Conservation (phyloP, 2,888 invertebrate genomes). For the Stegana nigrithorax region DNA sequence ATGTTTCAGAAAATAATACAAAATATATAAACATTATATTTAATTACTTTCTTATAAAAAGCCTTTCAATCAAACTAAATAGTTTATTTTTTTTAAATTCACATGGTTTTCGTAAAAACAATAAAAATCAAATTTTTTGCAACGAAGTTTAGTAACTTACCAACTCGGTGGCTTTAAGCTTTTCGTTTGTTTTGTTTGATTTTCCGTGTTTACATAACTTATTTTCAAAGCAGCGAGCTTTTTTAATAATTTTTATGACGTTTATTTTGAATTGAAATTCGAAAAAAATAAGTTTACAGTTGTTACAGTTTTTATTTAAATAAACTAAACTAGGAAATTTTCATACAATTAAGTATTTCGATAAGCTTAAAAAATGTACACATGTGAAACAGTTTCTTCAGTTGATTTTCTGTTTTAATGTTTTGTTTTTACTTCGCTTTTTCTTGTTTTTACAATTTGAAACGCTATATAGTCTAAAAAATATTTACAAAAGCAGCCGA, state of each 20-base stretch:
- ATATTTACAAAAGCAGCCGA: slow-evolving; percentile 1
- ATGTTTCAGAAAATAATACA: too few relatives aligned
- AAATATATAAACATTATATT: too few relatives aligned
- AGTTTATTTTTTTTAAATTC: neutral
- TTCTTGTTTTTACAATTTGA: neutral
- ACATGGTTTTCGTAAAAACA: neutral
- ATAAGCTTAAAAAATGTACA: too few relatives aligned
- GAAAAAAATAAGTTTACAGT: slow-evolving; percentile 43
- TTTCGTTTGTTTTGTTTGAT: too few relatives aligned
- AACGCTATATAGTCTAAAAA: neutral
- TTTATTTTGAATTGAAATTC: slow-evolving; percentile 64
- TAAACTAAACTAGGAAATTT: too few relatives aligned
- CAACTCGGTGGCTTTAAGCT: too few relatives aligned
- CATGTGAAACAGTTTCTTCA: too few relatives aligned
- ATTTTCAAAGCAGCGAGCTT: neutral
- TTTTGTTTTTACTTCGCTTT: slow-evolving; percentile 32
- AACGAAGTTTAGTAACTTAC: neutral
- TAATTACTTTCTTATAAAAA: too few relatives aligned
- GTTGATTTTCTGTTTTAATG: too few relatives aligned
- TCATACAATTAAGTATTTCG: too few relatives aligned
- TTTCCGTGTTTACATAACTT: neutral
- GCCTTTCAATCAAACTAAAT: too few relatives aligned
- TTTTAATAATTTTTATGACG: slow-evolving; percentile 29
- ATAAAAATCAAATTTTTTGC: neutral
- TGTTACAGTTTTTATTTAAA: slow-evolving; percentile 40